Conservation (phyloP, 2,797 vertebrate species). For the Australoheros facetus region DNA sequence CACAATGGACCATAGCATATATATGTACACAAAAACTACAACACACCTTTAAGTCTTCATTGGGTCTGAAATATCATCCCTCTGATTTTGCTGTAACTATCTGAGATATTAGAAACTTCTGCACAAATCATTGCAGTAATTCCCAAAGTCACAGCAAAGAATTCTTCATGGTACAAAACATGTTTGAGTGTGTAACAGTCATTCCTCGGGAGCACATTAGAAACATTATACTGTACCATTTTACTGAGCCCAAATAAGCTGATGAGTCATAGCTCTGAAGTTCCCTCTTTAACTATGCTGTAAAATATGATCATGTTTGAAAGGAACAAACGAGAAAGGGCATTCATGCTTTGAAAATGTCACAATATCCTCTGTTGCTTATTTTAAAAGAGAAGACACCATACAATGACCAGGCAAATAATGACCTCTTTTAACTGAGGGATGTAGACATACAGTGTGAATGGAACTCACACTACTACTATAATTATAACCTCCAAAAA, state of each 20-base stretch:
- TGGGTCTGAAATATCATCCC: background rate
- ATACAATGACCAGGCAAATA: background rate
- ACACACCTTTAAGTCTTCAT: background rate
- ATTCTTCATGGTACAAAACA: background rate
- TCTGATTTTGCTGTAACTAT: background rate
- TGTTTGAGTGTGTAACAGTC: background rate
- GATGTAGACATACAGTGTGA: background rate
- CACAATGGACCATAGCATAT: background rate
- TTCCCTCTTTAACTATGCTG: slow-evolving; percentile 11
- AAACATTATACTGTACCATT: background rate
- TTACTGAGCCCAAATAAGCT: background rate
- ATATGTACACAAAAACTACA: background rate
- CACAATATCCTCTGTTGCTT: background rate
- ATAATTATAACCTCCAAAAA: background rate
- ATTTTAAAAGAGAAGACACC: background rate
- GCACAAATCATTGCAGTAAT: background rate
- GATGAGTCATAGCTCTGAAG: background rate
- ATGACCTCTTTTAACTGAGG: background rate
- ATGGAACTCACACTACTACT: background rate
- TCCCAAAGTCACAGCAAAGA: background rate
- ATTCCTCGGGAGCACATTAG: background rate
- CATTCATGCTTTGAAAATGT: background rate
- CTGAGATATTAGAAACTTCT: background rate
- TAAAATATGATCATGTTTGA: background rate
- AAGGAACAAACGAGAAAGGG: slow-evolving; percentile 9